Base-by-base conservation (phyloP, 92 coral and sea anemone species). In the Nematostella vectensis region DNA sequence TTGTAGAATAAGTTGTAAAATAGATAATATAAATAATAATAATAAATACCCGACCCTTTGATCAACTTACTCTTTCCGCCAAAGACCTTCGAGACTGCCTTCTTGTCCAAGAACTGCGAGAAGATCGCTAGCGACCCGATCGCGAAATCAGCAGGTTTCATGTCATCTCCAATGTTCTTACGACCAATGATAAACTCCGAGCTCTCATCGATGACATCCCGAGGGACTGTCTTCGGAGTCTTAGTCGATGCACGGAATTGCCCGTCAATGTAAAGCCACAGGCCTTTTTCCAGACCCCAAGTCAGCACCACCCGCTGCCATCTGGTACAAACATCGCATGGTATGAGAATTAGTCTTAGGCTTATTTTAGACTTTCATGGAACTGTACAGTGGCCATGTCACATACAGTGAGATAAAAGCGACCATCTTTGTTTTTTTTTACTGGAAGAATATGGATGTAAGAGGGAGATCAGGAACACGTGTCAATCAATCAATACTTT, bases 261-360 rank as follows among this genome's bases (percentile, higher is more conserved):
- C 24, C 94, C 82, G 63, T 91, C 97, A 31, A 83, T 75, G 71
- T 85, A 91, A 11, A 91, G 74, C 79, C 95, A 85, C 20, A 91
- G 70, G 17, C 97, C 97, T 25, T 91, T 88, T 19, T 86, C 75
- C 18, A 89, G 83, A 65, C 97, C 81, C 97, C 97, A 89, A 13
- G 91, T 85, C 15, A 89, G 65, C 2, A 83, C 97, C 9, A 89
- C 95, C 25, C 97, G 83, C 64, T 89, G 97, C 97, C 97, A 89
- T 81, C 97, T 89, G 61, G 16, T 48, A 40, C 29, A 1, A 22
- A 29, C 62, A 59, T 12, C 11, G 18, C 45, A 26, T 19, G 22
- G 29, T 3, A 1, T n/a, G n/a, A n/a, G n/a, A n/a, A n/a, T n/a
- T n/a, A n/a, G n/a, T n/a, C n/a, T n/a, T n/a, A n/a, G n/a, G n/a